phyloP scores from a whole-genome alignment of 23 tunicate genomes.

The Diplosoma virens region DNA sequence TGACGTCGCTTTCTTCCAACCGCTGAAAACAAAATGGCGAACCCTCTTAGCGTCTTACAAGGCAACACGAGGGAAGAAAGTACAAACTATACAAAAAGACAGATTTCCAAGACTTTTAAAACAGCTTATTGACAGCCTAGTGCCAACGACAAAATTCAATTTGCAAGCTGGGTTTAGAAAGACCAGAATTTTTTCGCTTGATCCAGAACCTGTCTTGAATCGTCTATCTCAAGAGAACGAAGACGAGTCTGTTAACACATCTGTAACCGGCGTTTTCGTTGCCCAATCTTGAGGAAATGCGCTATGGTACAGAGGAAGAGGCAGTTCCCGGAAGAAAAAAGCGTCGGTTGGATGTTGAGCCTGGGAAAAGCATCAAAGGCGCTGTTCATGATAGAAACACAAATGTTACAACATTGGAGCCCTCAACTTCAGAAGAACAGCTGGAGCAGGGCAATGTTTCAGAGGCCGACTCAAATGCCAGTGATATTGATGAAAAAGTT shows the following conservation, averaged over 20 bases:
- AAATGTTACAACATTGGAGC: neutral
- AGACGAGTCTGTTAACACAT: constrained; percentile 18
- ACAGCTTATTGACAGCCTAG: constrained; percentile 9
- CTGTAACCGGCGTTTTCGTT: constrained; percentile 7
- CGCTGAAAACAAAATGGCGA: constrained; percentile 20
- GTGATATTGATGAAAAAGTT: too few relatives aligned
- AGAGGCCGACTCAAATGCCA: too few relatives aligned
- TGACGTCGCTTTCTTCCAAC: constrained; percentile 11
- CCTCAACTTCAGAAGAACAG: too few relatives aligned
- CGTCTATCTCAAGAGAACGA: constrained; percentile 7
- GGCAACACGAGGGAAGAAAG: constrained; percentile 1
- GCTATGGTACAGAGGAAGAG: constrained; percentile 7
- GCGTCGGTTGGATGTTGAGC: constrained; percentile 25
- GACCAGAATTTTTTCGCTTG: constrained; percentile 31
- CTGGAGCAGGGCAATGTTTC: too few relatives aligned
- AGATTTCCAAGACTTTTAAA: constrained; percentile 18
- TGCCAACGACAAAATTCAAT: constrained; percentile 11
- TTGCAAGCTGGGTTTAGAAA: constrained; percentile 36
- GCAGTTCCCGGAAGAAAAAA: constrained; percentile 15
- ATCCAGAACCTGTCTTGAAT: constrained; percentile 27
- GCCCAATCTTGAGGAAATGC: constrained; percentile 10
- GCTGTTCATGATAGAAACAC: neutral
- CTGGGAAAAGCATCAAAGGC: constrained; percentile 7
- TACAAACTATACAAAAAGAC: constrained; percentile 25
- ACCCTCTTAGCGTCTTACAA: neutral